Conservation (phyloP, 2,113 vertebrate genomes). For the Columba janthina region DNA sequence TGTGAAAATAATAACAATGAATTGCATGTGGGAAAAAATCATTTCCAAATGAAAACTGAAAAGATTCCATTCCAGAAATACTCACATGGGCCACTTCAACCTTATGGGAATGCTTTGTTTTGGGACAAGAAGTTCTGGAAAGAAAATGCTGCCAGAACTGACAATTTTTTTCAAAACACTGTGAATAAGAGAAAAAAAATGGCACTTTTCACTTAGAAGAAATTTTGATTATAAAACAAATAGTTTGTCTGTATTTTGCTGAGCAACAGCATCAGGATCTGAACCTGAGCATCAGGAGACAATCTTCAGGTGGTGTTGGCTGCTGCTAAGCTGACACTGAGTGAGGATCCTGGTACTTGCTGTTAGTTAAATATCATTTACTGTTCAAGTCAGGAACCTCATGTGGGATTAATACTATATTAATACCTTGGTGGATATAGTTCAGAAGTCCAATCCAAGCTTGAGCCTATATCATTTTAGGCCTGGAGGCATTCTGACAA, state of each 20-base stretch:
- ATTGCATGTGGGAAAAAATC: conserved; percentile 39
- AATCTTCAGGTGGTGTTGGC: background rate
- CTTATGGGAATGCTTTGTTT: conserved; percentile 59
- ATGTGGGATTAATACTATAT: background rate
- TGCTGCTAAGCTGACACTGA: background rate
- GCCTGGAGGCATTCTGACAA: background rate
- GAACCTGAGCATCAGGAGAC: background rate
- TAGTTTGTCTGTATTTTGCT: background rate
- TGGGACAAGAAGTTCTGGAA: conserved; percentile 47
- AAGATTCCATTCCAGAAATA: conserved; percentile 20
- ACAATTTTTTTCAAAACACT: background rate
- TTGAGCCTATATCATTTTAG: background rate
- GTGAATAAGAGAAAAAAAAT: background rate
- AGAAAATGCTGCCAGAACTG: background rate
- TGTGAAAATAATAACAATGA: conserved; percentile 37
- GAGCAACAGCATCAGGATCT: background rate
- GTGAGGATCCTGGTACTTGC: background rate
- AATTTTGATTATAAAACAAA: background rate
- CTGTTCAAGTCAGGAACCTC: background rate
- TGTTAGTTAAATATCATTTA: background rate
- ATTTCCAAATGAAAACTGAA: conserved; percentile 51
- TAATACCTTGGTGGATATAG: background rate
- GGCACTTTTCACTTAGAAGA: background rate
- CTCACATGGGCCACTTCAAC: conserved; percentile 35
- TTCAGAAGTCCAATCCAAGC: background rate